Evolutionary conservation across 2,888 invertebrate genomes (phyloP), one percentile per base, ranked within the genome.

Genomic region (Spatulosminthurus flaviceps): DNA sequence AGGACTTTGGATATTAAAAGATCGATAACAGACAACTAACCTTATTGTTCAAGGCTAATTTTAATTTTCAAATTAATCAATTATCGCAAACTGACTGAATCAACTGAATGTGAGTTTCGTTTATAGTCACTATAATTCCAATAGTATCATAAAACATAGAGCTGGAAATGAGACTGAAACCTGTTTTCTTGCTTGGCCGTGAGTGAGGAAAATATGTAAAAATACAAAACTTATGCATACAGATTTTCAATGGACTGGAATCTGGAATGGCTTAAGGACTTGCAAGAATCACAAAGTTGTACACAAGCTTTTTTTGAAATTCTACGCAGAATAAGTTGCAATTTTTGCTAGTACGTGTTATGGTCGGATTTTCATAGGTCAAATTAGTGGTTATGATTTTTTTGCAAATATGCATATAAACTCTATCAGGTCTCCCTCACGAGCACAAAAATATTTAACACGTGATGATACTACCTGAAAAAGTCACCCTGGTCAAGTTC

Each of bases 181-280:
- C 51, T 51, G 51, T 51, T 51, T 51, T 4, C n/a, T 51, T 51
- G 51, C 16, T 51, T 51, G 51, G 16, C 51, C 51, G n/a, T 51
- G 51, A 51, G 9, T 13, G 16, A 51, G 5, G 16, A n/a, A 51
- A 51, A 51, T 2, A 51, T 51, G n/a, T n/a, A n/a, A n/a, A 51
- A 5, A 51, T 51, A 51, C n/a, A n/a, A 19, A 51, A 2, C n/a
- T 13, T 51, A 16, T 16, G 16, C 7, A 34, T 34, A 9, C 4
- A 7, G 9, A 34, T 9, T 34, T 34, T 34, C n/a, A 51, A 16
- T n/a, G n/a, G n/a, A n/a, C n/a, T n/a, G n/a, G n/a, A n/a, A n/a
- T n/a, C 51, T 51, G 51, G 51, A 51, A 2, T 19, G 2, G n/a
- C n/a, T 51, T 51, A 19, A 51, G 19, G 51, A 19, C 4, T 51